Evolutionary conservation across 2,113 vertebrate genomes (phyloP).

Genomic region (Odontesthes bonariensis): DNA sequence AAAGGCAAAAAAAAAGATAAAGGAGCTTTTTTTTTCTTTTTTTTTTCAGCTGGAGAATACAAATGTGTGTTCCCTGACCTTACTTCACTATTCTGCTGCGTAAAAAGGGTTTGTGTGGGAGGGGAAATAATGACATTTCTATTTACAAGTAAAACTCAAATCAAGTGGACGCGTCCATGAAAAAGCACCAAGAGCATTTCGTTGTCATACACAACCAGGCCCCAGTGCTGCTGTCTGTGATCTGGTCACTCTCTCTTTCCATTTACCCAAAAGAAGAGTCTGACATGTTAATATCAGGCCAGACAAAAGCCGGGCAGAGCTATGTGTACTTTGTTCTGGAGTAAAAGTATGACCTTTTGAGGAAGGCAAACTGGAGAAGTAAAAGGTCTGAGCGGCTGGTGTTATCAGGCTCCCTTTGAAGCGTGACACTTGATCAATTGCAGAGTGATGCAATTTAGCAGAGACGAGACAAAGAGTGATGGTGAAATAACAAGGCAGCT

Average conservation of each 20-base stretch:
- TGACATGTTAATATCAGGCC: constrained; percentile 28
- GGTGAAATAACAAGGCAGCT: constrained; percentile 56
- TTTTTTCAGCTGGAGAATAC: background rate
- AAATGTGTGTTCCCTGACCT: background rate
- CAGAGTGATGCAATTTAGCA: constrained; percentile 57
- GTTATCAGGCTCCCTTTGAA: constrained; percentile 56
- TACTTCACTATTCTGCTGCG: constrained; percentile 6
- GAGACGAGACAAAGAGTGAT: constrained; percentile 57
- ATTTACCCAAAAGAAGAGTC: constrained; percentile 8
- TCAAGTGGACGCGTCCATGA: constrained; percentile 6
- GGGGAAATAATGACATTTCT: constrained; percentile 11
- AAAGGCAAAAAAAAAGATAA: background rate
- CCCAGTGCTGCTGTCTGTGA: background rate
- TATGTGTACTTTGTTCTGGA: constrained; percentile 36
- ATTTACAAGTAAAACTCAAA: constrained; percentile 5
- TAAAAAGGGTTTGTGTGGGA: constrained; percentile 21
- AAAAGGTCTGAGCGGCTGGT: constrained; percentile 55
- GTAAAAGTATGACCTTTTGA: constrained; percentile 63
- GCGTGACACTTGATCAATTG: constrained; percentile 67
- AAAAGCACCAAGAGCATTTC: background rate
- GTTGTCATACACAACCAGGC: constrained; percentile 2
- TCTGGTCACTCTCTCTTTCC: background rate
- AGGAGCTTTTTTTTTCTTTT: background rate
- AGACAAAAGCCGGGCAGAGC: constrained; percentile 33
- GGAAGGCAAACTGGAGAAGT: constrained; percentile 52